These are phyloP conservation scores for Matsumurasca onukii DNA, from an alignment of 1,140 invertebrate species.

Conservation along the genomic window DNA sequence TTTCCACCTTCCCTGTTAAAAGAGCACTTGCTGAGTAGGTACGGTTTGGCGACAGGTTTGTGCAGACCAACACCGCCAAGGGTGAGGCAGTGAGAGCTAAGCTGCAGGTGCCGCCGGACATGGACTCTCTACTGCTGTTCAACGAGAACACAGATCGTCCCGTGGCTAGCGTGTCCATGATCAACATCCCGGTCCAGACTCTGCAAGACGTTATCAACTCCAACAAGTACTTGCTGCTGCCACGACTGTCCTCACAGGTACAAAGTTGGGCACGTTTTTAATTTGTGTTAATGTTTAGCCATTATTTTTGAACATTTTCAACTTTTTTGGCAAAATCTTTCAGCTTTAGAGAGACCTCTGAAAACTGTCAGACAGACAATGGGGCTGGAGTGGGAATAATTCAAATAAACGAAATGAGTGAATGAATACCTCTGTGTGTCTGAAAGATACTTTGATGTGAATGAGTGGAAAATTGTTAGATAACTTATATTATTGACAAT, in stretches of 20 bases:
- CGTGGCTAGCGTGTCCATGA: constrained; percentile 81
- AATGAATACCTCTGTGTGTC: too few relatives aligned
- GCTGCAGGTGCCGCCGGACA: constrained; percentile 72
- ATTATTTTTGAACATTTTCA: constrained; percentile 5
- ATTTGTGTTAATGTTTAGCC: neutral
- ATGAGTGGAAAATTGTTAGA: too few relatives aligned
- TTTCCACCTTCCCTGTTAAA: too few relatives aligned
- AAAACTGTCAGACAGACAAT: too few relatives aligned
- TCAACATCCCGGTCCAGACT: constrained; percentile 82
- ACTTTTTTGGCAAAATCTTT: neutral
- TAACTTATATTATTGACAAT: too few relatives aligned
- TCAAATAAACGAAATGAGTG: too few relatives aligned
- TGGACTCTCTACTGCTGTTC: constrained; percentile 87
- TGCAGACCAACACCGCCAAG: constrained; percentile 56
- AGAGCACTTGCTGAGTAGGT: too few relatives aligned
- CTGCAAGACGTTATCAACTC: constrained; percentile 85
- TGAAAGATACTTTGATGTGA: too few relatives aligned
- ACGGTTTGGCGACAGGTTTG: too few relatives aligned
- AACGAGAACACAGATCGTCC: constrained; percentile 84
- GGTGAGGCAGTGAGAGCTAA: constrained; percentile 61
- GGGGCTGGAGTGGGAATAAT: too few relatives aligned
- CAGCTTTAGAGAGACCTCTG: neutral
- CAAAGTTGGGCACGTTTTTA: too few relatives aligned
- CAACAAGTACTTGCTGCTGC: constrained; percentile 87
- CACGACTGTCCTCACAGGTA: constrained; percentile 89